Base-by-base conservation (phyloP, 2,797 vertebrate species). In the Ambastaia sidthimunki region DNA sequence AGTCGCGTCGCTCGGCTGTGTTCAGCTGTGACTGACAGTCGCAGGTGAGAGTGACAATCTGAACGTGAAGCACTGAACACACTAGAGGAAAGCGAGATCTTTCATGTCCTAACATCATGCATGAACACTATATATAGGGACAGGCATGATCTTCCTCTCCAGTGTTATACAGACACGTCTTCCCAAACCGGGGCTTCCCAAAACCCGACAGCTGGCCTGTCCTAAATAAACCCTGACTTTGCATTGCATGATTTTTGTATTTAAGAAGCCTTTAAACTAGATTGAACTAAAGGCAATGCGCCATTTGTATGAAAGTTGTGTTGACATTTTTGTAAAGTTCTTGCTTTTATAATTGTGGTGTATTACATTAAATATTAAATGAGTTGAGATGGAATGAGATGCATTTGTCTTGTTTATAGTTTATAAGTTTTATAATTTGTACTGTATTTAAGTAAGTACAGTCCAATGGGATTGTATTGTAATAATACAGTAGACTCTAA, bases 161-260 rank as follows among this genome's bases (percentile, higher is more conserved):
- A 93, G 88, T 90, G 78, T 60, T 80, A 48, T 85, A 83, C 74
- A 89, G 92, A 94, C 93, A 94, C 93, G 93, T 94, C 91, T 89
- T 85, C 89, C 86, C 25, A 69, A 41, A 50, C 48, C 73, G 92
- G 93, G 89, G 90, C 85, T 93, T 93, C 87, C 91, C 93, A 67
- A 57, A 71, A 55, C 44, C 12, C 59, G 21, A 54, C 76, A 78
- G 25, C 44, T 37, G 89, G 89, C 90, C 81, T 88, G 60, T 82
- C 87, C 88, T 88, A 67, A 59, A 83, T 70, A 76, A 72, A 76
- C 15, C 44, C 69, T 76, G 69, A 47, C 55, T 47, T 44, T 31
- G 9, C 68, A 12, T 79, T 83, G 54, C 75, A 76, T 52, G 31
- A 18, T 62, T 25, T 74, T 79, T 63, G 55, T 59, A 37, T 52